These are phyloP conservation scores for Heliconius congener DNA, from an alignment of 1,140 invertebrate genomes.

Conservation along the genomic window DNA sequence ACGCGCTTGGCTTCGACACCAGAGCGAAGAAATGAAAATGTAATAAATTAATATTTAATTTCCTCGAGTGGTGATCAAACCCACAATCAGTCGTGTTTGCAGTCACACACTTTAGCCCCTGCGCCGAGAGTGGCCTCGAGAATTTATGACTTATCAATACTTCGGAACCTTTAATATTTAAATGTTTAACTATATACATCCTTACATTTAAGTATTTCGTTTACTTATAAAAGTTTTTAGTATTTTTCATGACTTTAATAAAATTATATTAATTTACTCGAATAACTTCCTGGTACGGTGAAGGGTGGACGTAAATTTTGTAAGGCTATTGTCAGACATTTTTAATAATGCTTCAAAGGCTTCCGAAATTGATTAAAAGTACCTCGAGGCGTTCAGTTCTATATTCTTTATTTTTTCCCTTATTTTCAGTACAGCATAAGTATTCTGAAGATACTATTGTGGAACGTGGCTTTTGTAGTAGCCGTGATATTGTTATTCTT, in stretches of 20 bases:
- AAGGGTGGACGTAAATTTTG: not conserved
- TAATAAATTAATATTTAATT: too few species aligned
- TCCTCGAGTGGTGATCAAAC: too few species aligned
- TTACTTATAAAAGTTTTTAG: slow-evolving; percentile 11
- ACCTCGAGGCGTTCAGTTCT: not conserved
- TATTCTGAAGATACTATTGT: not conserved
- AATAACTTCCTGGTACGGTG: slow-evolving; percentile 1
- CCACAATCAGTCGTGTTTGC: too few species aligned
- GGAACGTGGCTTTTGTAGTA: not conserved
- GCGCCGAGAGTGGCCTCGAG: too few species aligned
- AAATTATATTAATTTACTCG: not conserved
- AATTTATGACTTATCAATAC: not conserved
- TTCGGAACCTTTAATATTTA: not conserved
- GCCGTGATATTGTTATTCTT: not conserved
- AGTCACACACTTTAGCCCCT: too few species aligned
- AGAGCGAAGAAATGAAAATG: too few species aligned
- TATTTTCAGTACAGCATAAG: too few species aligned
- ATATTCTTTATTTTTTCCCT: not conserved
- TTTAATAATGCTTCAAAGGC: not conserved
- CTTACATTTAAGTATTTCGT: not conserved
- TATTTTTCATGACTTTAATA: slow-evolving; percentile 4
- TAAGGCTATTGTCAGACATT: not conserved
- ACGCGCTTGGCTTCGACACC: too few species aligned
- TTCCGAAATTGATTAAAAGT: not conserved
- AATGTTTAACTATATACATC: not conserved